Evolutionary conservation across 2,888 invertebrate species (phyloP).

Genomic region (Dasysyrphus albostriatus): DNA sequence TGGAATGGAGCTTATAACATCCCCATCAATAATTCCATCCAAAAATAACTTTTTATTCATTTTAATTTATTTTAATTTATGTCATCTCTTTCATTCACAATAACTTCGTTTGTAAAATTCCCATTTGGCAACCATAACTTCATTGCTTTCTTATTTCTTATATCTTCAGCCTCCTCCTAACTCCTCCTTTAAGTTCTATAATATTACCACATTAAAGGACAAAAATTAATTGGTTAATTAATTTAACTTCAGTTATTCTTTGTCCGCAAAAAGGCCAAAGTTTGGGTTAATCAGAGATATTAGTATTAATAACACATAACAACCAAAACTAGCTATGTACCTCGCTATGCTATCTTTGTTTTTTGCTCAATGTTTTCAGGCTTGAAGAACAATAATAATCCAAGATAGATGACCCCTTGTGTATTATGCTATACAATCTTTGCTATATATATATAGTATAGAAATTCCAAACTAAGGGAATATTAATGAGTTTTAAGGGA

Average conservation of each 20-base stretch:
- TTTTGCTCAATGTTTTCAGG: not conserved
- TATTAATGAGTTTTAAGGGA: slow-evolving; percentile 70
- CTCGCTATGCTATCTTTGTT: not conserved
- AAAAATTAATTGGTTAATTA: slow-evolving; percentile 73
- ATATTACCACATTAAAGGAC: slow-evolving; percentile 65
- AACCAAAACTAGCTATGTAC: not conserved
- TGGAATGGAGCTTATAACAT: too few relatives aligned
- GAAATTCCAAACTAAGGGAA: slow-evolving; percentile 58
- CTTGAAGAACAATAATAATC: slow-evolving; percentile 14
- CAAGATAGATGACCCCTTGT: slow-evolving; percentile 28
- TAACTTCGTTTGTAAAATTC: not conserved
- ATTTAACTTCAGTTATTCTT: slow-evolving; percentile 60
- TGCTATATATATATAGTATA: not conserved
- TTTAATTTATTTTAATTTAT: too few relatives aligned
- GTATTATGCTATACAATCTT: slow-evolving; percentile 14
- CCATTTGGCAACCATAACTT: not conserved
- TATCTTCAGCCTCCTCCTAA: not conserved
- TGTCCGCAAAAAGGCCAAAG: slow-evolving; percentile 7
- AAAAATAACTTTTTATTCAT: too few relatives aligned
- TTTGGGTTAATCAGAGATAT: slow-evolving; percentile 41
- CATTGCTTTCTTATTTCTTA: not conserved
- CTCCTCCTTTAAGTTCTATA: not conserved
- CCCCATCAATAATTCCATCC: too few relatives aligned
- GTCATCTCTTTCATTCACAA: not conserved
- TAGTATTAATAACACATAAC: slow-evolving; percentile 52